A percentile compares a stretch with the other conserved stretches of the same genome.
Evolutionary conservation across 2,797 vertebrate genomes (phyloP).

Genomic region (Lepus townsendii): DNA sequence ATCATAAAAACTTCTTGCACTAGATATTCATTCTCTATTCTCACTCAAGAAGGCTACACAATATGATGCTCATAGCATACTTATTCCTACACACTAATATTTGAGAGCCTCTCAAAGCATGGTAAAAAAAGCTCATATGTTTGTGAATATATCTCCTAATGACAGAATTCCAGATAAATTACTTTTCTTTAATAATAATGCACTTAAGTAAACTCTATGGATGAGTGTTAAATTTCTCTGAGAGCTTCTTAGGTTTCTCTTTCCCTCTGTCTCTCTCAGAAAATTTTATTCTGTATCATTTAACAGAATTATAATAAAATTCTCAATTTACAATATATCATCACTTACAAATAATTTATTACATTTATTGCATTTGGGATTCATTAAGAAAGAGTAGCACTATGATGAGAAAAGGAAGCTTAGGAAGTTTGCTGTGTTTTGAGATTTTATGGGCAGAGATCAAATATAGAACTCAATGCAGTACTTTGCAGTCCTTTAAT

Average conservation of each 20-base stretch:
- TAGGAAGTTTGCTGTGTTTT: background rate
- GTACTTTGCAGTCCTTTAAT: background rate
- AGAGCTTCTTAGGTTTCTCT: background rate
- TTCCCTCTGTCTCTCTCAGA: background rate
- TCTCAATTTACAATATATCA: background rate
- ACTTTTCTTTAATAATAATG: background rate
- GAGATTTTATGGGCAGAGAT: background rate
- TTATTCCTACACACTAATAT: background rate
- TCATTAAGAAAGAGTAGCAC: background rate
- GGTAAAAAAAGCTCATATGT: background rate
- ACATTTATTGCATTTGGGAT: background rate
- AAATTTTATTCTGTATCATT: background rate
- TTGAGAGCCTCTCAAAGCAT: background rate
- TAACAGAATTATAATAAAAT: background rate
- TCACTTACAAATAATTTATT: background rate
- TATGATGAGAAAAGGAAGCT: background rate
- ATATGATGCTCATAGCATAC: background rate
- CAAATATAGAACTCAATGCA: background rate
- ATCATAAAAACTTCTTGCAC: constrained; percentile 48
- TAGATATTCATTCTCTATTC: constrained; percentile 9
- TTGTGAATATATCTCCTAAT: background rate
- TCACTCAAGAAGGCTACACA: background rate
- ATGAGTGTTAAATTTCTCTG: background rate
- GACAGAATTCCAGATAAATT: background rate
- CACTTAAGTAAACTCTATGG: background rate